phyloP scores from a whole-genome alignment of 2,888 invertebrate species.

The Synanthedon vespiformis region DNA sequence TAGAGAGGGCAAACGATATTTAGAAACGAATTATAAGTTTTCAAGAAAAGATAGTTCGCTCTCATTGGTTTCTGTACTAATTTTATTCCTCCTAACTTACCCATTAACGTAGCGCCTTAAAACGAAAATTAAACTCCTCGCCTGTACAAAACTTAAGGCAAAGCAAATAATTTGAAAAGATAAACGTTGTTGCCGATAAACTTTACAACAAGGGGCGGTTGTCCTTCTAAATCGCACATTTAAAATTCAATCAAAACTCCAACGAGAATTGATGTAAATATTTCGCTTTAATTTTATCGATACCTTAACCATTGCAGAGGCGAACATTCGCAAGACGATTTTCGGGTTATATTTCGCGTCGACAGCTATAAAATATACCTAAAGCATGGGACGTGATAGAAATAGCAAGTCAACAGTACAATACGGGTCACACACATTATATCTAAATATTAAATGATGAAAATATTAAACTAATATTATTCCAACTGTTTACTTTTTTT shows the following conservation, averaged over 20 bases:
- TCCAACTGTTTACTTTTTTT: not conserved
- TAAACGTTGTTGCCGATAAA: not conserved
- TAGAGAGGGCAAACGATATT: too few relatives aligned
- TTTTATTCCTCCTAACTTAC: too few relatives aligned
- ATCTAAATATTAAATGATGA: not conserved
- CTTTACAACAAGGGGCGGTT: not conserved
- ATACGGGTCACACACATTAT: not conserved
- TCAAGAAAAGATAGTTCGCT: too few relatives aligned
- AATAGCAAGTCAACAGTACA: slow-evolving; percentile 7
- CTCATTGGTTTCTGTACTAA: too few relatives aligned
- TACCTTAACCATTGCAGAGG: slow-evolving; percentile 8
- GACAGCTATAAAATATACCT: slow-evolving; percentile 13
- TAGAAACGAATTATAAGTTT: too few relatives aligned
- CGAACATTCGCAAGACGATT: slow-evolving; percentile 20
- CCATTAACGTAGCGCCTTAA: not conserved
- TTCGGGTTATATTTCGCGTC: slow-evolving; percentile 15
- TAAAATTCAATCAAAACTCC: not conserved
- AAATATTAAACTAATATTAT: not conserved
- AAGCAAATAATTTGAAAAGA: not conserved
- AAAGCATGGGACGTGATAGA: slow-evolving; percentile 23
- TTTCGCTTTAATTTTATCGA: slow-evolving; percentile 8
- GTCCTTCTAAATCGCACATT: not conserved
- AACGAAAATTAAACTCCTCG: not conserved
- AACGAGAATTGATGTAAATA: slow-evolving; percentile 1
- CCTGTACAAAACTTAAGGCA: not conserved